Evolutionary conservation across 2,113 vertebrate species (phyloP).

Genomic region (Xiphophorus maculatus): DNA sequence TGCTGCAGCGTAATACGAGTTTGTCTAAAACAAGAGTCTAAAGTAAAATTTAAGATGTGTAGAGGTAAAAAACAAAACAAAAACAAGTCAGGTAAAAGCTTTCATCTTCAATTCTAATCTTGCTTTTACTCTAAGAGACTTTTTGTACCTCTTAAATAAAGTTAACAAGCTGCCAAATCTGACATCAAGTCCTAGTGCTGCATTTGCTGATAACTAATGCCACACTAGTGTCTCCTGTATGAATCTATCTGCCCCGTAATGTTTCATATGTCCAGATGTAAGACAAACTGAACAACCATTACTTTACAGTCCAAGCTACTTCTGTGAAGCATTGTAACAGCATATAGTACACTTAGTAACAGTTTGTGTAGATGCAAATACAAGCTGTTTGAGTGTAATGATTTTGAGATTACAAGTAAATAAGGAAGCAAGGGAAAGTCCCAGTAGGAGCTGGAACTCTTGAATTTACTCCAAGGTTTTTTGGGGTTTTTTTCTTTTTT

Average conservation of each 20-base stretch:
- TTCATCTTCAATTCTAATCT: not conserved
- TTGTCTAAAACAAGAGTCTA: not conserved
- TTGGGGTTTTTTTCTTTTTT: not conserved
- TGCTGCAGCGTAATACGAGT: not conserved
- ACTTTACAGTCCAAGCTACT: not conserved
- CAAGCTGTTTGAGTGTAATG: constrained; percentile 5
- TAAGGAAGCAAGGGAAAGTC: not conserved
- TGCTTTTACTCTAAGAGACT: not conserved
- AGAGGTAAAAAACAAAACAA: not conserved
- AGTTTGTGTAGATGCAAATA: constrained; percentile 1
- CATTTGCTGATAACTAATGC: not conserved
- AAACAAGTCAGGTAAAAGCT: not conserved
- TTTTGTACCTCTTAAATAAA: constrained; percentile 1
- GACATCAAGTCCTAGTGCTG: constrained; percentile 12
- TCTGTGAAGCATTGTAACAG: not conserved
- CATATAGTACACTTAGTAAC: not conserved
- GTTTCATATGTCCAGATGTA: not conserved
- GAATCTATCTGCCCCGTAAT: not conserved
- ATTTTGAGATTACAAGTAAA: constrained; percentile 5
- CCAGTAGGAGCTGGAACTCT: not conserved
- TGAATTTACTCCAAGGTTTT: not conserved
- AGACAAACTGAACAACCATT: not conserved
- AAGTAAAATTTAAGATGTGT: not conserved
- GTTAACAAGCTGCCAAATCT: constrained; percentile 46
- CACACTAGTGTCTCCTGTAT: no score